These are phyloP conservation scores for Cotesia vestalis DNA, from an alignment of 1,140 invertebrate genomes.

Conservation along the genomic window DNA sequence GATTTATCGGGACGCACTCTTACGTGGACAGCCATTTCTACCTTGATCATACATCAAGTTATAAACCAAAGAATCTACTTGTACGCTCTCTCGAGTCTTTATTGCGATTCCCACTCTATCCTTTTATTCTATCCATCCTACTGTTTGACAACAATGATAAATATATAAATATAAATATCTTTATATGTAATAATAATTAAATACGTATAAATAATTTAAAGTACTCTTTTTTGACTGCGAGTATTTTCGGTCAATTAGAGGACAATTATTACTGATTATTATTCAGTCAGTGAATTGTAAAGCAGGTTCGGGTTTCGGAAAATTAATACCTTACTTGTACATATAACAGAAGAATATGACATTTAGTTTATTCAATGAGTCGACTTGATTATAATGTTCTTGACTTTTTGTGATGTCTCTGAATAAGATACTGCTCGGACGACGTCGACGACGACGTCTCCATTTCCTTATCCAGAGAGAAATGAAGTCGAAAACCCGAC, in stretches of 20 bases:
- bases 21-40: slow-evolving; percentile 51
- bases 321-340: slow-evolving; percentile 2
- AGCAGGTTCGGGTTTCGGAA: neutral
- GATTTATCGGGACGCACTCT: slow-evolving; percentile 52
- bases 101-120: slow-evolving; percentile 2
- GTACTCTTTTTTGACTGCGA: slow-evolving; percentile 44
- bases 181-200: too few relatives aligned
- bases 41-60: slow-evolving; percentile 49
- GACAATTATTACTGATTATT: slow-evolving; percentile 33
- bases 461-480: slow-evolving; percentile 31
- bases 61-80: slow-evolving; percentile 36
- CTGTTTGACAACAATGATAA: slow-evolving; percentile 27
- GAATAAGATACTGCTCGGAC: neutral
- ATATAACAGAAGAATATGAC: neutral
- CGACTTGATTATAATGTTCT: slow-evolving; percentile 30
- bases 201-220: slow-evolving; percentile 40
- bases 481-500: slow-evolving; percentile 28
- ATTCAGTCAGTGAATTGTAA: slow-evolving; percentile 38
- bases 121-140: slow-evolving; percentile 28
- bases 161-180: slow-evolving; percentile 25
- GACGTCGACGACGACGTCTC: slow-evolving; percentile 20
- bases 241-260: slow-evolving; percentile 40
- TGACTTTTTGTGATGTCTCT: neutral
- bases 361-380: slow-evolving; percentile 26
- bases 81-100: slow-evolving; percentile 9